Evolutionary conservation across 1,140 invertebrate species (phyloP).

Genomic region (Helicoverpa armigera): DNA sequence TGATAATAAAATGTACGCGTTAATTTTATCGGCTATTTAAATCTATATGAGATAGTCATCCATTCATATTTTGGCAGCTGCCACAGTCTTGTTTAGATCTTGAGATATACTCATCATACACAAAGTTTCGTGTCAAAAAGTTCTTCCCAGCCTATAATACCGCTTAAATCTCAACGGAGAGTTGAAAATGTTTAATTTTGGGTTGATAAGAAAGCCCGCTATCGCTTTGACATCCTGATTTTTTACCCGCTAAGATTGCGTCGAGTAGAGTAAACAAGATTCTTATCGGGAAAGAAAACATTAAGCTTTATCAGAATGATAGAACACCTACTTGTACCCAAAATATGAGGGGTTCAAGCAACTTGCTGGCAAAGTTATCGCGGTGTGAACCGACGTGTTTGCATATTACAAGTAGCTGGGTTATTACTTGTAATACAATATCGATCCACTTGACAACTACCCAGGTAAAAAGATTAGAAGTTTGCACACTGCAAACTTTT

Average conservation of each 20-base stretch:
- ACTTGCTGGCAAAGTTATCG: constrained; percentile 28
- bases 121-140: neutral
- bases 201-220: constrained; percentile 68
- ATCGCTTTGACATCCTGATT: constrained; percentile 79
- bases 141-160: constrained; percentile 18
- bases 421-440: constrained; percentile 6
- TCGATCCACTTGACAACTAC: neutral
- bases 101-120: constrained; percentile 4
- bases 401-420: constrained; percentile 10
- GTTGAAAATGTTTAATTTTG: constrained; percentile 56
- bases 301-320: constrained; percentile 70
- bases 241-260: constrained; percentile 74
- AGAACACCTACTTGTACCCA: constrained; percentile 49
- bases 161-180: constrained; percentile 28
- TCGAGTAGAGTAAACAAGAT: constrained; percentile 70
- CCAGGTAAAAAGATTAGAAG: neutral
- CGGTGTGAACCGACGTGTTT: constrained; percentile 31
- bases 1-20: constrained; percentile 37
- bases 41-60: constrained; percentile 26
- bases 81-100: constrained; percentile 5
- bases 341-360: constrained; percentile 25
- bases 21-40: constrained; percentile 40
- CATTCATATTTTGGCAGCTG: constrained; percentile 39
- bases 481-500: too few relatives aligned
- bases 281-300: constrained; percentile 74